Base-by-base conservation (phyloP, 2,797 vertebrate genomes). In the Enteromius radiatus region DNA sequence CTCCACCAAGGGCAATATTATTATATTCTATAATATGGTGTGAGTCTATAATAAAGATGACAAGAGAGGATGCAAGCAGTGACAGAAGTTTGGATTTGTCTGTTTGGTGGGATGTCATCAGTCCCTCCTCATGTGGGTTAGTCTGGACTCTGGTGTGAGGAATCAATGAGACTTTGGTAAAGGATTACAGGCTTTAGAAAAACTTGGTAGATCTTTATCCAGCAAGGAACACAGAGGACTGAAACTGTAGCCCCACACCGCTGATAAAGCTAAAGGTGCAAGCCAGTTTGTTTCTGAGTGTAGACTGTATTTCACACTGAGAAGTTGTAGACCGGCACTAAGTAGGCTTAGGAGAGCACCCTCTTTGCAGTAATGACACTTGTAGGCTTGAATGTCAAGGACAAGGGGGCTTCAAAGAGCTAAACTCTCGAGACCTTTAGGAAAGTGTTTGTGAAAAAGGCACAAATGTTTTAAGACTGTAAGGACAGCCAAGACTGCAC, bases 171-270 rank as follows among this genome's bases (percentile, higher is more conserved):
- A 90, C 89, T 92, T 91, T 90, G 88, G 87, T 81, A 73, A 52
- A 80, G 89, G 91, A 93, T 94, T 92, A 91, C 45, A 84, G 70
- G 84, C 83, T 85, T 83, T 28, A 69, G 56, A 88, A 86, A 86
- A 88, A 83, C 86, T 86, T 78, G 70, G 82, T 61, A 87, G 89
- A 91, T 89, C 89, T 88, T 89, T 86, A 74, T 86, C 89, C 59
- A 77, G 87, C 83, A 69, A 73, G 85, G 86, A 86, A 78, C 15
- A 82, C 70, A 54, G 61, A 19, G 77, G 77, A n/a, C 36, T 81
- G 81, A 85, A 75, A 80, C 36, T 65, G 56, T 80, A 64, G 78
- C 81, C 64, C 14, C 8, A 82, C 31, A 49, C 8, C 1, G 67
- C 59, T 54, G 80, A 56, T 45, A 54, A 75, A 59, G 49, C 61